A percentile compares a stretch with the other conserved stretches of the same genome.
Evolutionary conservation across 2,888 invertebrate species (phyloP).

Genomic region (Cheilosia variabilis): DNA sequence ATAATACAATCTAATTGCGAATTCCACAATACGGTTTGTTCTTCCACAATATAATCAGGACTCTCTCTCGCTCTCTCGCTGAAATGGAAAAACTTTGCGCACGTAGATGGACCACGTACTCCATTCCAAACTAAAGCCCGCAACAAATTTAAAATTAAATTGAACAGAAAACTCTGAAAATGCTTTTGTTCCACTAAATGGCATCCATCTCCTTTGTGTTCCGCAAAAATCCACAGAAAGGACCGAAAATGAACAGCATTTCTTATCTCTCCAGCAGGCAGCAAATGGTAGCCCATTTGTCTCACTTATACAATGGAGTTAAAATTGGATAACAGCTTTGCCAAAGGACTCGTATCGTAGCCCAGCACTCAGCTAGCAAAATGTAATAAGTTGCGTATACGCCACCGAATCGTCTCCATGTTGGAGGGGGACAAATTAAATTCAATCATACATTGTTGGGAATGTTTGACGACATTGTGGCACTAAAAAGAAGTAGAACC

Average conservation of each 20-base stretch:
- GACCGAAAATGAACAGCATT: constrained; percentile 12
- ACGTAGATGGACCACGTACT: constrained; percentile 23
- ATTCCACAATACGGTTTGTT: constrained; percentile 30
- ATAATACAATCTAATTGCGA: constrained; percentile 42
- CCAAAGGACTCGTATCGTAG: constrained; percentile 29
- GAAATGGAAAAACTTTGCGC: constrained; percentile 39
- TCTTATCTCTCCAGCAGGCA: constrained; percentile 59
- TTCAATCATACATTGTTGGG: constrained; percentile 59
- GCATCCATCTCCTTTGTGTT: background rate
- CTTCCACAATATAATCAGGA: constrained; percentile 34
- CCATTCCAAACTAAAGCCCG: background rate
- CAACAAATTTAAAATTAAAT: constrained; percentile 56
- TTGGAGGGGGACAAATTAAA: constrained; percentile 18
- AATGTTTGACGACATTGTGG: constrained; percentile 48
- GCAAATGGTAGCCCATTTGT: constrained; percentile 62
- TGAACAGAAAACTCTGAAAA: constrained; percentile 33
- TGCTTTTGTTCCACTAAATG: constrained; percentile 39
- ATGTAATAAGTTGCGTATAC: constrained; percentile 51
- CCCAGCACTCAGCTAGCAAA: constrained; percentile 4
- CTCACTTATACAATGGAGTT: constrained; percentile 65
- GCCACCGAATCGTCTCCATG: constrained; percentile 25
- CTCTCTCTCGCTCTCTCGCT: constrained; percentile 9
- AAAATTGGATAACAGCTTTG: constrained; percentile 65
- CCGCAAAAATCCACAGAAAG: background rate
- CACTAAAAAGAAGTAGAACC: constrained; percentile 39